Conservation (phyloP, 2,797 vertebrate genomes). For the Myotis daubentonii region DNA sequence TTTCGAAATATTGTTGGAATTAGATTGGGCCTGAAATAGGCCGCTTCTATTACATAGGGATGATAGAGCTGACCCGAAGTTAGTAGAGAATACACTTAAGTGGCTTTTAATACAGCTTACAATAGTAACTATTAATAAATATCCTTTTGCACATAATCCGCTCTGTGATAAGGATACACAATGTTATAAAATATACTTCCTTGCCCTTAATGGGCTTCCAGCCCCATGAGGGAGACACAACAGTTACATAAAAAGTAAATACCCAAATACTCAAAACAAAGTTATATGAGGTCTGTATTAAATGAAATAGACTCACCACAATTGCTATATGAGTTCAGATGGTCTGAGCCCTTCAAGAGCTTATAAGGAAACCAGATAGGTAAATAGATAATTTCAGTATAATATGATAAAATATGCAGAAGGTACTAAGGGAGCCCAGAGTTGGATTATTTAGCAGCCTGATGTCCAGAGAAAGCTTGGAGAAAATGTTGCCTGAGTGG, state of each 20-base stretch:
- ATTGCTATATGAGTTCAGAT: background rate
- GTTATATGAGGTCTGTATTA: background rate
- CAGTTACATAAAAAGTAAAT: background rate
- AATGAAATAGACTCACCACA: background rate
- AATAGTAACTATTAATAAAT: background rate
- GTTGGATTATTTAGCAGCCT: background rate
- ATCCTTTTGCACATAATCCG: background rate
- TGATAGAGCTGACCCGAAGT: background rate
- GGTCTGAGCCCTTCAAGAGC: background rate
- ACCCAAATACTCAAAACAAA: background rate
- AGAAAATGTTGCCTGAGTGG: background rate
- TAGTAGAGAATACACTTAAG: background rate
- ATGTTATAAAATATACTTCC: background rate
- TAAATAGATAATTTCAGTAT: background rate
- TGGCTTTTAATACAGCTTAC: background rate
- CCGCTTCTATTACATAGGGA: background rate
- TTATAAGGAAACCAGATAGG: background rate
- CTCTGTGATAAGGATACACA: background rate
- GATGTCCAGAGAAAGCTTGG: background rate
- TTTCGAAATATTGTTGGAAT: background rate
- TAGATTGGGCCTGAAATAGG: background rate
- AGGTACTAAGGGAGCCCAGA: background rate
- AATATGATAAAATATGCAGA: background rate
- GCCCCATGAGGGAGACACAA: background rate
- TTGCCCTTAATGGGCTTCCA: background rate